Percentiles rank a stretch among this genome's conserved stretches.
Evolutionary conservation across 2,888 invertebrate genomes (phyloP).

Genomic region (Meiosimyza decipiens): DNA sequence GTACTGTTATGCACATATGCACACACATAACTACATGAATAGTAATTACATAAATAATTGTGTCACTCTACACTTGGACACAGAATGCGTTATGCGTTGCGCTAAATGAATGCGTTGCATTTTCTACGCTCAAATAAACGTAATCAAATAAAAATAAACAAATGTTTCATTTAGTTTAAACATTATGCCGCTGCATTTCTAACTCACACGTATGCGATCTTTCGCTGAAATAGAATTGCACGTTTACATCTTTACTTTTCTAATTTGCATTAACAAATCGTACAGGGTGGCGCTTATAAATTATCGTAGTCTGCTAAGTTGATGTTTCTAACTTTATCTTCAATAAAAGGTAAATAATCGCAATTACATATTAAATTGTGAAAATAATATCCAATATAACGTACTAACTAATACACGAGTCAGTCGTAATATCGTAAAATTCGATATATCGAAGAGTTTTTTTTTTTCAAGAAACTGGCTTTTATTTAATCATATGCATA

Average conservation of each 20-base stretch:
- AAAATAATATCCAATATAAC: too few relatives aligned
- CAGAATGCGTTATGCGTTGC: background rate
- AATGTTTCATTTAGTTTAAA: background rate
- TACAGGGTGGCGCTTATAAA: background rate
- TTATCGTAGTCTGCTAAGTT: background rate
- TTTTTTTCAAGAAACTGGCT: too few relatives aligned
- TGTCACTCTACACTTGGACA: constrained; percentile 1
- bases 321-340: too few relatives aligned
- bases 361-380: too few relatives aligned
- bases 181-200: background rate
- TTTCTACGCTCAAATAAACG: background rate
- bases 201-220: background rate
- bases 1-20: too few relatives aligned
- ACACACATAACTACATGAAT: too few relatives aligned
- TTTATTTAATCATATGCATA: too few relatives aligned
- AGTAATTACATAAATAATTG: background rate
- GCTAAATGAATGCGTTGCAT: background rate
- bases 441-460: too few relatives aligned
- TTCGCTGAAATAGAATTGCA: background rate
- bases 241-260: background rate
- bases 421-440: too few relatives aligned
- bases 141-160: background rate
- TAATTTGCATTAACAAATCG: background rate
- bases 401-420: too few relatives aligned
- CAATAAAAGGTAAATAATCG: too few relatives aligned